Conservation (phyloP, 2,888 invertebrate species). For the Erpobdella octoculata region DNA sequence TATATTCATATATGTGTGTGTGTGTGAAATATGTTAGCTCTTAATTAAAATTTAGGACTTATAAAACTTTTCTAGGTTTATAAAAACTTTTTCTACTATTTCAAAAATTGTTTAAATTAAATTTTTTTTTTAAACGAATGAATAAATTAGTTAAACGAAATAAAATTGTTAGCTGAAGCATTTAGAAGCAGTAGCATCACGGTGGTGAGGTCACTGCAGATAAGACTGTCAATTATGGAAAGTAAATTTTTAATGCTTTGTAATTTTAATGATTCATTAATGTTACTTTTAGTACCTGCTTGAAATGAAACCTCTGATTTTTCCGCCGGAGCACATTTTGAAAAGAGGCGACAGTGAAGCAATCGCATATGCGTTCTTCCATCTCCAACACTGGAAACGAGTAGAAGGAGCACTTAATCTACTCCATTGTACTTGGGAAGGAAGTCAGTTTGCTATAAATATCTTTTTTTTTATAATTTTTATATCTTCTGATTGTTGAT, state of each 20-base stretch:
- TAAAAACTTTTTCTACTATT: no score
- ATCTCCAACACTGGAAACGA: conserved; percentile 89
- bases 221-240: no score
- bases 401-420: conserved; percentile 88
- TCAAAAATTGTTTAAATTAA: no score
- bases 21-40: no score
- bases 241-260: neutral
- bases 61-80: no score
- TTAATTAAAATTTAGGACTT: no score
- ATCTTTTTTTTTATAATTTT: neutral
- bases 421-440: conserved; percentile 85
- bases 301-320: conserved; percentile 85
- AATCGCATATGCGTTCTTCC: conserved; percentile 89
- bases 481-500: neutral
- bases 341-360: conserved; percentile 94
- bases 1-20: neutral
- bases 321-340: conserved; percentile 92
- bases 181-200: no score
- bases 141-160: no score
- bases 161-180: no score
- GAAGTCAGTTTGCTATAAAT: conserved; percentile 55
- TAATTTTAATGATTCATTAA: conserved; percentile 6
- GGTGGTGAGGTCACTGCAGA: no score
- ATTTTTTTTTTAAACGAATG: no score
- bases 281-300: conserved; percentile 64